These are phyloP conservation scores for Pantherophis guttatus DNA, from an alignment of 2,113 vertebrate genomes.

Conservation along the genomic window DNA sequence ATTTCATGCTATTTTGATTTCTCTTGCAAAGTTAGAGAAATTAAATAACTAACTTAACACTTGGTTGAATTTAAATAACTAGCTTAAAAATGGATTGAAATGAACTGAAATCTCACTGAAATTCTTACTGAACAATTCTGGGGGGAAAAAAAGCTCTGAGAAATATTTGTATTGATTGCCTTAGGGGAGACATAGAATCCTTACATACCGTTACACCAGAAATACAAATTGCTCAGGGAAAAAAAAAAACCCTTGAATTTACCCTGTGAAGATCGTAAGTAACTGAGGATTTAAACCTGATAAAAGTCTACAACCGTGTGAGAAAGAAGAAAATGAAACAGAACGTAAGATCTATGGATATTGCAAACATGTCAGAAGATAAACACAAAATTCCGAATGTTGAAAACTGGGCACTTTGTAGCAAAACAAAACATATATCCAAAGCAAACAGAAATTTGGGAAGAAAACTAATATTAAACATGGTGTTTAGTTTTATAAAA, in stretches of 20 bases:
- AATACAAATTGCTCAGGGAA: background rate
- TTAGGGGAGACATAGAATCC: background rate
- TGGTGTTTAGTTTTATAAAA: background rate
- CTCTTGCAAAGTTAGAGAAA: background rate
- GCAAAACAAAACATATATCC: background rate
- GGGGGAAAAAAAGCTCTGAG: background rate
- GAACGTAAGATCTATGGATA: background rate
- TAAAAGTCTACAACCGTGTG: background rate
- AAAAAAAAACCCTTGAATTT: background rate
- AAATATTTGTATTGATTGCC: background rate
- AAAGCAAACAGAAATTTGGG: background rate
- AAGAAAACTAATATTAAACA: background rate
- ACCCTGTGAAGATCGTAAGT: background rate
- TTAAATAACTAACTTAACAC: background rate
- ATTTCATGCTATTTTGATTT: constrained; percentile 1
- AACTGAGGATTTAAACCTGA: background rate
- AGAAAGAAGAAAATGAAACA: background rate
- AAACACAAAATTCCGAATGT: background rate
- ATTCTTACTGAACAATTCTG: background rate
- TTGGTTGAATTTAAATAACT: background rate
- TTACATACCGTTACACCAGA: background rate
- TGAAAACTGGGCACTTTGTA: background rate
- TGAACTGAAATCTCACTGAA: background rate
- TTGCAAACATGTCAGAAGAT: background rate
- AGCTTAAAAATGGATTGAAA: background rate